phyloP scores from a whole-genome alignment of 2,888 invertebrate genomes.

The Pristionchus exspectatus region DNA sequence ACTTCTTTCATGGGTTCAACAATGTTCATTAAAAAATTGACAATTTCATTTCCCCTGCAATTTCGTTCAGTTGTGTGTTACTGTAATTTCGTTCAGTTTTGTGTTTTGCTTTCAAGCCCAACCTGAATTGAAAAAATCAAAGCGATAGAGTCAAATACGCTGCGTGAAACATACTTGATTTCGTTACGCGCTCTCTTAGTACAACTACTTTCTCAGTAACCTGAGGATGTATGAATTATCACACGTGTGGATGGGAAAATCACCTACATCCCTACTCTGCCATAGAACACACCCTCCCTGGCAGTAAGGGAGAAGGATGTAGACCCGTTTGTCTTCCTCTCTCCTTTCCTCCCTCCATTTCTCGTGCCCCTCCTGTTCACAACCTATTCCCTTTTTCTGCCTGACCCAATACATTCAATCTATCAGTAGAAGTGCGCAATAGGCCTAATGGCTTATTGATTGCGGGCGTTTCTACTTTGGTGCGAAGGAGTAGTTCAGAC shows the following conservation, averaged over 20 bases:
- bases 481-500: background rate
- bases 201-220: background rate
- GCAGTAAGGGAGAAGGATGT: background rate
- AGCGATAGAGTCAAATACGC: background rate
- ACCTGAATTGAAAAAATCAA: too few species aligned
- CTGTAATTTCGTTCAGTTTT: too few species aligned
- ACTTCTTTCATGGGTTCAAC: too few species aligned
- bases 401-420: background rate
- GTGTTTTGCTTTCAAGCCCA: too few species aligned
- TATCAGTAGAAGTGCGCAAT: background rate
- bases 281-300: background rate
- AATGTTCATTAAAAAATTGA: too few species aligned
- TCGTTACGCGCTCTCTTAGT: background rate
- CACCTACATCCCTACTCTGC: background rate
- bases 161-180: background rate
- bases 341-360: background rate
- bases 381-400: slow-evolving; percentile 43
- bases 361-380: slow-evolving; percentile 15
- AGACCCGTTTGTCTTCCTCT: slow-evolving; percentile 32
- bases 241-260: background rate
- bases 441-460: slow-evolving; percentile 6
- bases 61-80: too few species aligned
- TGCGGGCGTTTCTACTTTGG: background rate
- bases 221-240: background rate
- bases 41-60: too few species aligned